Percentiles rank a stretch among this genome's conserved stretches.
Conservation (phyloP, 2,888 invertebrate genomes). For the Venusia cambrica region DNA sequence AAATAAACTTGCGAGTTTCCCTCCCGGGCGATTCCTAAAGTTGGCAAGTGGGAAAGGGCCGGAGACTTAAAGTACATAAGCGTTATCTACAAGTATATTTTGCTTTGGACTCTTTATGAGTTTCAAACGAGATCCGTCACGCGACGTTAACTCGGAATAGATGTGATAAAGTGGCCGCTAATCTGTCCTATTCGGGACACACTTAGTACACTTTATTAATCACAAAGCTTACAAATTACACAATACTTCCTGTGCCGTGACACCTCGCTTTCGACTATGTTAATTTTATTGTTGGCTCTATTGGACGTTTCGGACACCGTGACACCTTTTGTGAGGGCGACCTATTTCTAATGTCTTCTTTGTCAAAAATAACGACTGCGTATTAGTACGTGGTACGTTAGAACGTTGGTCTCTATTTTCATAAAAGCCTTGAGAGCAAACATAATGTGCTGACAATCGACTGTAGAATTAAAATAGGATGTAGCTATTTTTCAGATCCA, state of each 20-base stretch:
- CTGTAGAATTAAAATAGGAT: too few species aligned
- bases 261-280: constrained; percentile 71
- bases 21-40: constrained; percentile 56
- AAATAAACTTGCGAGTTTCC: constrained; percentile 68
- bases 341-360: constrained; percentile 44
- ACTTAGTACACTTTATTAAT: constrained; percentile 81
- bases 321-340: constrained; percentile 64
- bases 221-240: constrained; percentile 81
- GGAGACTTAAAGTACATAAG: constrained; percentile 68
- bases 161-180: constrained; percentile 81
- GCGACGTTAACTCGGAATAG: constrained; percentile 78
- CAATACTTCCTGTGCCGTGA: constrained; percentile 76
- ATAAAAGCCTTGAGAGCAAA: too few species aligned
- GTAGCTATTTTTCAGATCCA: too few species aligned
- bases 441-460: too few species aligned
- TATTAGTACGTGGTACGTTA: neutral
- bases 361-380: constrained; percentile 24
- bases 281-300: constrained; percentile 75
- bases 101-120: constrained; percentile 80
- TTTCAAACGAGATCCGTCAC: constrained; percentile 80
- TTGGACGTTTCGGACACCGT: constrained; percentile 67
- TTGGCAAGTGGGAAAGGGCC: constrained; percentile 75
- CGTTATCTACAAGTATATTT: constrained; percentile 78
- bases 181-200: constrained; percentile 80
- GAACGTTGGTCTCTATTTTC: too few species aligned